phyloP scores from a whole-genome alignment of 2,888 invertebrate species.

The Amiota minor region DNA sequence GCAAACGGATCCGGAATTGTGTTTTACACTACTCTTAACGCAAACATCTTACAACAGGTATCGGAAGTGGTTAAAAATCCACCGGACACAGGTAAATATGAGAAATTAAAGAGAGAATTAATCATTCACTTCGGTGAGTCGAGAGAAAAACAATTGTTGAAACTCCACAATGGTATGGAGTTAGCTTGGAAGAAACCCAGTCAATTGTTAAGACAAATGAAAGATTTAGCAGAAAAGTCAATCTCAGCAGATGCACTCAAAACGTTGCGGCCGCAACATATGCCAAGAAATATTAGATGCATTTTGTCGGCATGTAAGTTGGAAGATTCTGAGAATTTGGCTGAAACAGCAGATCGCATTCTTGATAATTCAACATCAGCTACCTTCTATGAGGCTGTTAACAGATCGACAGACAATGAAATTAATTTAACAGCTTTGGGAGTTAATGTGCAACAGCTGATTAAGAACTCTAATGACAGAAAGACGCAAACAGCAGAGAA shows the following conservation, averaged over 20 bases:
- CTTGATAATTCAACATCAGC: constrained; percentile 30
- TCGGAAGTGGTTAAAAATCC: constrained; percentile 37
- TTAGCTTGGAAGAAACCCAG: constrained; percentile 28
- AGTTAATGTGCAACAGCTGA: no score
- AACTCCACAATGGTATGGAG: constrained; percentile 32
- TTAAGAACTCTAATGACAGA: no score
- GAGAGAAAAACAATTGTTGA: no score
- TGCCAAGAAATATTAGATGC: no score
- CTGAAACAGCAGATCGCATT: constrained; percentile 32
- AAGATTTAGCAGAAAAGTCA: constrained; percentile 29
- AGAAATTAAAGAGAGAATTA: constrained; percentile 37
- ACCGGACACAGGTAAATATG: constrained; percentile 37
- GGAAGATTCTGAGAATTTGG: no score
- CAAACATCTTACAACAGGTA: constrained; percentile 32
- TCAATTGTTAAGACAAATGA: no score
- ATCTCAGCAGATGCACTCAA: constrained; percentile 17
- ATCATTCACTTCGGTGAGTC: constrained; percentile 36
- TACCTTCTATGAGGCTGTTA: not conserved
- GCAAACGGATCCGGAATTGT: no score
- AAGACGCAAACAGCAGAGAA: not conserved
- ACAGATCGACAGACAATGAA: not conserved
- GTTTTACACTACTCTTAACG: constrained; percentile 24
- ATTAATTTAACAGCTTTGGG: no score
- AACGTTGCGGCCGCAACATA: no score
- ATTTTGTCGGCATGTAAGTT: no score